Evolutionary conservation across 1,140 invertebrate genomes (phyloP).

Genomic region (Drosophila truncata): DNA sequence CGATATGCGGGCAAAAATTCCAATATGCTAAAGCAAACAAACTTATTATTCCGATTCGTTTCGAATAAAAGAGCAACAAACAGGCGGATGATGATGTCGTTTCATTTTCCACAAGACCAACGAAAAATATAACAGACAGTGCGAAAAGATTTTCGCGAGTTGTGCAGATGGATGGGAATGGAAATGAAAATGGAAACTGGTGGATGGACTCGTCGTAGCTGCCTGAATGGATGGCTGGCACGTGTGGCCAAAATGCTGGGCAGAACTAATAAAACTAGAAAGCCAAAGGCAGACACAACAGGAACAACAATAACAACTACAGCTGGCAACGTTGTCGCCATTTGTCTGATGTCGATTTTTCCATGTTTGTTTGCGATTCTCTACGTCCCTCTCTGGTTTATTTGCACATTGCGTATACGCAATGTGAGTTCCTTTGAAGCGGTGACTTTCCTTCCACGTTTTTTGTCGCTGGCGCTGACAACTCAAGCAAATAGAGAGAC

Average conservation of each 20-base stretch:
- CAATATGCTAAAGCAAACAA: conserved; percentile 25
- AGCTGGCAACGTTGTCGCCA: conserved; percentile 63
- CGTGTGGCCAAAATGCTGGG: conserved; percentile 79
- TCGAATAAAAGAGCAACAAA: conserved; percentile 45
- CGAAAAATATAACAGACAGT: conserved; percentile 20
- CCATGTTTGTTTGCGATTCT: conserved; percentile 71
- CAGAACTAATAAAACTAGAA: conserved; percentile 73
- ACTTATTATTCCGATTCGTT: conserved; percentile 29
- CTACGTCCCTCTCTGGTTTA: conserved; percentile 49
- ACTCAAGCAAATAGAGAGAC: conserved; percentile 58
- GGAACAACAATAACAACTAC: conserved; percentile 18
- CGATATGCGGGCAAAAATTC: conserved; percentile 21
- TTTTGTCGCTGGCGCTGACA: conserved; percentile 61
- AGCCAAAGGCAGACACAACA: conserved; percentile 33
- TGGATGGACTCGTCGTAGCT: conserved; percentile 1
- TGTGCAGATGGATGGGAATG: conserved; percentile 12
- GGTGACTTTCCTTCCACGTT: conserved; percentile 55
- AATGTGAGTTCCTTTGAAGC: conserved; percentile 77
- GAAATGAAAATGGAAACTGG: conserved; percentile 7
- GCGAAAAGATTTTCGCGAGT: conserved; percentile 42
- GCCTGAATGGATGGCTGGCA: conserved; percentile 73
- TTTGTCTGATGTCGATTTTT: conserved; percentile 69
- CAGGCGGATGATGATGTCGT: conserved; percentile 74
- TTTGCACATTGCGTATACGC: conserved; percentile 77
- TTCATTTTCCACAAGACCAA: conserved; percentile 43